A percentile compares a stretch with the other conserved stretches of the same genome.
phyloP scores from a whole-genome alignment of 1,140 invertebrate genomes.

The Drosophila hydei region DNA sequence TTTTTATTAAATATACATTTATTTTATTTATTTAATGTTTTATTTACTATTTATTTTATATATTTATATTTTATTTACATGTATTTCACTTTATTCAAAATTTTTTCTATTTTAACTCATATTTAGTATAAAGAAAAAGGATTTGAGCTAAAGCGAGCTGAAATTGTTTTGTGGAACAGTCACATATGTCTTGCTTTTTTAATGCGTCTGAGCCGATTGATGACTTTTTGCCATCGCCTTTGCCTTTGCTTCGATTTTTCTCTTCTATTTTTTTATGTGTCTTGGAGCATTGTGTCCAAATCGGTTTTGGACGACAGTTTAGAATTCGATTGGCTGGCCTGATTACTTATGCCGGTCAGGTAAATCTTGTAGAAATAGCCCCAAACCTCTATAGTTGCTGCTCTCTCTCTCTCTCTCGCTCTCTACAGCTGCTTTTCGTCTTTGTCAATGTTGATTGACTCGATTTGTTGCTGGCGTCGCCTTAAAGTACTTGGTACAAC shows the following conservation, averaged over 20 bases:
- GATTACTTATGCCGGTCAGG: conserved; percentile 80
- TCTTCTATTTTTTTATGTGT: conserved; percentile 14
- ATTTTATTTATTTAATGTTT: no score
- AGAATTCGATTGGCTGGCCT: conserved; percentile 69
- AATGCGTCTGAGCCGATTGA: conserved; percentile 28
- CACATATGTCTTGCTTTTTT: conserved; percentile 1
- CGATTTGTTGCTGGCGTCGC: conserved; percentile 69
- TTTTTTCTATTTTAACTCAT: neutral
- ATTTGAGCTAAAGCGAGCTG: neutral
- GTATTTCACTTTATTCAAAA: neutral
- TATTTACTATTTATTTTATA: no score
- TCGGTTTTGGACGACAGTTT: conserved; percentile 78
- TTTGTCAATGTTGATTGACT: conserved; percentile 38
- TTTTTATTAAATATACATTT: no score
- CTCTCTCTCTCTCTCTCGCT: neutral
- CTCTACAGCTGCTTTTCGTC: conserved; percentile 4
- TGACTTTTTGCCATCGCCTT: conserved; percentile 39
- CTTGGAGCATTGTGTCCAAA: conserved; percentile 61
- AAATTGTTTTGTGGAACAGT: conserved; percentile 27
- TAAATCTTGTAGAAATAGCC: conserved; percentile 73
- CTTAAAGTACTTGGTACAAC: conserved; percentile 60
- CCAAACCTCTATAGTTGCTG: neutral
- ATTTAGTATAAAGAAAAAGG: neutral
- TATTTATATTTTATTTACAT: no score
- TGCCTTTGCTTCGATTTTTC: conserved; percentile 2